Base-by-base conservation (phyloP, 2,797 vertebrate genomes). In the Peromyscus attwateri region DNA sequence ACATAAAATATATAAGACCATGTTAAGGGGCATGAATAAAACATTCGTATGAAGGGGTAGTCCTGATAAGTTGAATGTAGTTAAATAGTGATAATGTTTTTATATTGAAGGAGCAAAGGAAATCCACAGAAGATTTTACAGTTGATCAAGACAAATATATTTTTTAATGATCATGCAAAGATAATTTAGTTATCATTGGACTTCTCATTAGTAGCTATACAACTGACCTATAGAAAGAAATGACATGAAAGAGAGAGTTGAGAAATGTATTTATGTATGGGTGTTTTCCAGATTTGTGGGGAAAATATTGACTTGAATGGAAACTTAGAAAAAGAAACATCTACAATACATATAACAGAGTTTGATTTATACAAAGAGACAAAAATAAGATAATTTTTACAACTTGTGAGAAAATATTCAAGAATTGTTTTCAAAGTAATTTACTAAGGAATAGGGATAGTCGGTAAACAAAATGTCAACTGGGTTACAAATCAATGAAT, bases 401-500 rank as follows among this genome's bases (percentile, higher is more conserved):
- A 75, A 37, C 13, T 73, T 29, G 57, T n/a, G 57, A 37, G 73
- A 62, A 66, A 71, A 13, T 52, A 68, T 37, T 77, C 9, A 83
- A 68, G 3, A 71, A 19, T 89, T 90, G 40, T 90, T 95, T 95
- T 11, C 64, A 91, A 88, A 70, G 17, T 49, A 79, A 84, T 46
- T 94, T 79, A 79, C 16, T 83, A 80, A 57, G 23, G 3, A 68
- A 70, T 9, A 83, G 57, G 40, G 66, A 60, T 76, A 27, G 14
- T 62, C 37, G 23, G n/a, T 60, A 46, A 91, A 49, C 43, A 87
- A 62, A 87, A 52, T 76, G 25, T 49, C 34, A 43, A 17, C 7
- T 31, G 55, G 13, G 46, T 73, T 93, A 79, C 43, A 73, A n/a
- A 34, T 17, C 91, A 81, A 90, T 31, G 23, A 95, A 40, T 31